Conservation (phyloP, 2,888 invertebrate species). For the Margaritifera margaritifera region DNA sequence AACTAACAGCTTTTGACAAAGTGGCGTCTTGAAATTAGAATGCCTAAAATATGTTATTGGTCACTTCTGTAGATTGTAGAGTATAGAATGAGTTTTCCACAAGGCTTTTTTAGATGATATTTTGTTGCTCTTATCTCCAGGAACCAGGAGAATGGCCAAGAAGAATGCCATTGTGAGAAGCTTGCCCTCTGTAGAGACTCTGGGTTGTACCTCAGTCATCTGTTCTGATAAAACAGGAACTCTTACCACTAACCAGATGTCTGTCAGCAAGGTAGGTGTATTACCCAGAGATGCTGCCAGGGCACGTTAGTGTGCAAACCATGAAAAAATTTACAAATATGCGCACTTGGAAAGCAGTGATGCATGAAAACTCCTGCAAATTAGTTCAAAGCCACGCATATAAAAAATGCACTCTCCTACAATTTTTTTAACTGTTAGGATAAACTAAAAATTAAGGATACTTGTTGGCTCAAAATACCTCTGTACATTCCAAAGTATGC, state of each 20-base stretch:
- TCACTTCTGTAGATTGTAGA: not conserved
- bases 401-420: too few species aligned
- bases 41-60: not conserved
- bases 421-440: too few species aligned
- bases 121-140: slow-evolving; percentile 40
- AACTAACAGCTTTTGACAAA: not conserved
- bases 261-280: slow-evolving; percentile 85
- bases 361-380: too few species aligned
- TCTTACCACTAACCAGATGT: slow-evolving; percentile 99
- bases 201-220: slow-evolving; percentile 99
- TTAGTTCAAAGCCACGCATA: too few species aligned
- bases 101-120: not conserved
- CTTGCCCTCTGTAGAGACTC: slow-evolving; percentile 98
- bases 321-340: too few species aligned
- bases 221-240: slow-evolving; percentile 99
- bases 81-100: too few species aligned
- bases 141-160: slow-evolving; percentile 99
- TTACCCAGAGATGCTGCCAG: too few species aligned
- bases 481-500: too few species aligned
- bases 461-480: too few species aligned
- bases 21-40: not conserved
- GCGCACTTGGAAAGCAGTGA: too few species aligned
- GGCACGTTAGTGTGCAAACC: too few species aligned
- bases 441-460: too few species aligned
- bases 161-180: slow-evolving; percentile 99